Percentiles rank a stretch among this genome's conserved stretches.
Conservation (phyloP, 2,888 invertebrate genomes). For the Scaeva pyrastri region DNA sequence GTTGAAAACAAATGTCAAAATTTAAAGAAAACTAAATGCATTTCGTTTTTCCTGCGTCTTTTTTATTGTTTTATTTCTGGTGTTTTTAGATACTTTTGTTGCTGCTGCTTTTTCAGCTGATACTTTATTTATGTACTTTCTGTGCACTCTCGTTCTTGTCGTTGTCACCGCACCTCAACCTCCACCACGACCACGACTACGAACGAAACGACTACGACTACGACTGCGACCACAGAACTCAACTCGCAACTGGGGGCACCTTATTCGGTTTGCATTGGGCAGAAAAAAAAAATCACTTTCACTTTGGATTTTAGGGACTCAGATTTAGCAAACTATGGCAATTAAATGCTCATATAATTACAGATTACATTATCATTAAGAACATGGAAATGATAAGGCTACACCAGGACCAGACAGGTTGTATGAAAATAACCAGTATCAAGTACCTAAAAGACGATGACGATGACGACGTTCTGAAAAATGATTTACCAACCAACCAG, state of each 20-base stretch:
- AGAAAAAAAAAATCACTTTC: constrained; percentile 28
- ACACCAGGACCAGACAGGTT: too few species aligned
- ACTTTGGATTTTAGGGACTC: constrained; percentile 16
- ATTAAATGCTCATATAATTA: constrained; percentile 18
- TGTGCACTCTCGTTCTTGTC: constrained; percentile 65
- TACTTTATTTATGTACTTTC: constrained; percentile 62
- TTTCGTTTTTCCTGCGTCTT: constrained; percentile 37
- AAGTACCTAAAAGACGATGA: constrained; percentile 9
- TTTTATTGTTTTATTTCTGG: constrained; percentile 15
- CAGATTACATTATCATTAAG: neutral
- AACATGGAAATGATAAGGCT: constrained; percentile 4
- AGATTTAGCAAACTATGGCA: neutral
- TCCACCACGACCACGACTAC: neutral
- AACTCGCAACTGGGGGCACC: constrained; percentile 4
- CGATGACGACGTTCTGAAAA: constrained; percentile 32
- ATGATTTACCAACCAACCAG: constrained; percentile 11
- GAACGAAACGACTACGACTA: neutral
- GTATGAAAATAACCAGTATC: too few species aligned
- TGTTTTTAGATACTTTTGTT: constrained; percentile 56
- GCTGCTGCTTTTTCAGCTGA: constrained; percentile 63
- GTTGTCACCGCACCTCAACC: constrained; percentile 6
- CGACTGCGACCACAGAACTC: constrained; percentile 30
- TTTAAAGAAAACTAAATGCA: constrained; percentile 72
- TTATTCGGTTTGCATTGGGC: neutral
- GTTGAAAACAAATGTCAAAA: constrained; percentile 70